Evolutionary conservation across 2,888 invertebrate species (phyloP), one percentile per base, ranked within the genome.

Genomic region (Cosmia pyralina): DNA sequence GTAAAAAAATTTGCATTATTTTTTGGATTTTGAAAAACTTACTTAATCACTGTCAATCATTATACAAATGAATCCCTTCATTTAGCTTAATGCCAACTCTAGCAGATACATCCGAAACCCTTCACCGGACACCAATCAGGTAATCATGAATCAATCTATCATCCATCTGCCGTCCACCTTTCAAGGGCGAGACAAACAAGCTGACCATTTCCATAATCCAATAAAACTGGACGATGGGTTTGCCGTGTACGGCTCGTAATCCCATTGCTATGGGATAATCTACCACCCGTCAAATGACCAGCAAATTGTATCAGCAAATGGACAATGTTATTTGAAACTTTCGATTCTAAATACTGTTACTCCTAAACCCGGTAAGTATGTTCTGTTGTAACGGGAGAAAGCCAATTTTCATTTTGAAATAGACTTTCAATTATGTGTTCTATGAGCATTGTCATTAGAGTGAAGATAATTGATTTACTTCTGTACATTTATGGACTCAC

Each of bases 251-350:
- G 85, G 60, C 67, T 71, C 60, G 73, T 94, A 95, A 96, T 95
- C 95, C 93, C 78, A 91, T 94, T 92, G 87, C 78, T 28, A 71
- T 44, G 77, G 95, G 95, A 94, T 95, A 93, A 95, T 91, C 91
- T 87, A 73, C 68, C 75, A 68, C 69, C 81, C 79, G 77, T 75
- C 67, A 90, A 91, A 90, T 93, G 92, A 89, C 90, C 90, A 88
- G 76, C 86, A 74, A 74, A 84, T 77, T 68, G 52, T 76, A 84
- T 86, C 72, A 78, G 57, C 28, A 65, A 79, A 79, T 77, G 72
- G 71, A 71, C 68, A 60, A 48, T 38, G 63, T 34, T 70, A 50
- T 66, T 70, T 4, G 15, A 67, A 70, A 78, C 62, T 62, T 80
- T 71, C 38, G 46, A 19, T 69, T 72, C n/a, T 75, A 72, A 66